Base-by-base conservation (phyloP, 2,113 vertebrate genomes). In the Phrynosoma platyrhinos region DNA sequence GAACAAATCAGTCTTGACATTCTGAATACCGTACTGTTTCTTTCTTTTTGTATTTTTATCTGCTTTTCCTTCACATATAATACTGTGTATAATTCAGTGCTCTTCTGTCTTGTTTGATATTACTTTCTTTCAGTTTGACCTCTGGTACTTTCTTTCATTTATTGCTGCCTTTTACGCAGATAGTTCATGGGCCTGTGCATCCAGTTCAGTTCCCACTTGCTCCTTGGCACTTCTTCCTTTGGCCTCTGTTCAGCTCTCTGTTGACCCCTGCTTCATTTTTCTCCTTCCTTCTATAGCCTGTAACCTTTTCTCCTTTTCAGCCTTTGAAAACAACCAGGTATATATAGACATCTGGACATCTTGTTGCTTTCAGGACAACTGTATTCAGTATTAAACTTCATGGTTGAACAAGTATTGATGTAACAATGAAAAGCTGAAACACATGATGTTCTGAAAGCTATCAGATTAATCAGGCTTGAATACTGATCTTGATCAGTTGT, bases 131-230 rank as follows among this genome's bases (percentile, higher is more conserved):
- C 10, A 0, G 69, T 52, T 53, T 81, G 30, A 9, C 32, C 55
- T 80, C 36, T 72, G 83, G 1, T 14, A 6, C 14, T 36, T 62
- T 64, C 9, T 10, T 53, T 76, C 71, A 89, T 75, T 84, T 72
- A 79, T 71, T 68, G 4, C 23, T 82, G 20, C 1, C 62, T 4
- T 18, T 0, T 2, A n/a, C 12, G 40, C 23, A 71, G 21, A 13
- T 76, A 76, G 55, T 13, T 90, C 52, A 58, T 78, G 58, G 18
- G 58, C 68, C 79, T 82, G 25, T 86, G 69, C 62, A 58, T n/a
- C 47, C 23, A 16, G 53, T 82, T 30, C 9, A 75, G 32, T 53
- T 68, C 58, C 62, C 55, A 30, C 27, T 89, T 76, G 8, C n/a
- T 36, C 9, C 2, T 72, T 23, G 81, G 75, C 42, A 76, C 42